phyloP scores from a whole-genome alignment of 2,113 vertebrate genomes.

The Platichthys flesus region DNA sequence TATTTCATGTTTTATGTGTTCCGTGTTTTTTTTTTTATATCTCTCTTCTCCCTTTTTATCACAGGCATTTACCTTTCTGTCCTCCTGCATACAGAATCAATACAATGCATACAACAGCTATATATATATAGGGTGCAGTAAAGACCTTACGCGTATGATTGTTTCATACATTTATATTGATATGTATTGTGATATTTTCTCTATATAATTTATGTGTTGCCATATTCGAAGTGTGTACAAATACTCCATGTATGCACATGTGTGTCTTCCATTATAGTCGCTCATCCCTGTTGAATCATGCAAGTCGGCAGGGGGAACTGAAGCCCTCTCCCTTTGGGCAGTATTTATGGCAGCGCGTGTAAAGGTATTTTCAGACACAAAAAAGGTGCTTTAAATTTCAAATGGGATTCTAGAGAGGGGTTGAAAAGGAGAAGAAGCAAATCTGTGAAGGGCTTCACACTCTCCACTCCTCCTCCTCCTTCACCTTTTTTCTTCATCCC shows the following conservation, averaged over 20 bases:
- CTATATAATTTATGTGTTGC: slow-evolving; percentile 27
- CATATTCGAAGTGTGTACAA: slow-evolving; percentile 1
- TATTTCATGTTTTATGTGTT: slow-evolving; percentile 73
- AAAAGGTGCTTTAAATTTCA: slow-evolving; percentile 78
- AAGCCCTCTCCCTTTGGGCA: slow-evolving; percentile 41
- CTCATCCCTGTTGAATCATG: slow-evolving; percentile 60
- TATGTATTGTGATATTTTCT: slow-evolving; percentile 10
- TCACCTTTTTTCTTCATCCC: neutral
- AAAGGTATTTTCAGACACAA: slow-evolving; percentile 76
- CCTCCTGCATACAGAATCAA: slow-evolving; percentile 45
- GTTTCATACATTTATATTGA: slow-evolving; percentile 8
- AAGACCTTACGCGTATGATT: slow-evolving; percentile 8
- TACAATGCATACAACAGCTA: neutral
- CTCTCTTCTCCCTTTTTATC: slow-evolving; percentile 55
- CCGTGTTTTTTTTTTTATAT: slow-evolving; percentile 8
- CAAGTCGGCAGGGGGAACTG: slow-evolving; percentile 34
- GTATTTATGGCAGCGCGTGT: slow-evolving; percentile 72
- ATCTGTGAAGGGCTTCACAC: slow-evolving; percentile 60
- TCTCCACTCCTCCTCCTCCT: slow-evolving; percentile 12
- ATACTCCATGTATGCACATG: slow-evolving; percentile 40
- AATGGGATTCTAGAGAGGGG: slow-evolving; percentile 70
- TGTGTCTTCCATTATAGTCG: slow-evolving; percentile 48
- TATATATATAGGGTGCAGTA: neutral
- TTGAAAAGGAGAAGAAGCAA: slow-evolving; percentile 65
- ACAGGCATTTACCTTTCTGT: slow-evolving; percentile 52